A percentile compares a stretch with the other conserved stretches of the same genome.
Conservation (phyloP, 2,113 vertebrate genomes). For the Neodon shergylaensis region DNA sequence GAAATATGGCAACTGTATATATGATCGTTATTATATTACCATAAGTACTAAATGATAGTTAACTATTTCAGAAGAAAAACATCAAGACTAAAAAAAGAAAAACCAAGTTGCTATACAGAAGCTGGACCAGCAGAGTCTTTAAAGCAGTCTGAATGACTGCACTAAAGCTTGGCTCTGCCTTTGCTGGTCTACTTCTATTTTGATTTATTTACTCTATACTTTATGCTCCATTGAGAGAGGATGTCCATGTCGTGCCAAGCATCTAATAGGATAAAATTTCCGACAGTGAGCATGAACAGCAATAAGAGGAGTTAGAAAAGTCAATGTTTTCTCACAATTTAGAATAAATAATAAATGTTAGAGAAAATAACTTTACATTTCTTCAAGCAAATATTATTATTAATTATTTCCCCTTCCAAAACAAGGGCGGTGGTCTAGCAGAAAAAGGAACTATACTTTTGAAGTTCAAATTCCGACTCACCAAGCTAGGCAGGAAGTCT, state of each 20-base stretch:
- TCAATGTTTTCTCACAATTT: neutral
- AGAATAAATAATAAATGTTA: neutral
- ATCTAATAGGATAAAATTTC: neutral
- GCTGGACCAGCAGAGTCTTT: neutral
- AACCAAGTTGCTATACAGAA: neutral
- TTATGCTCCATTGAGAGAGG: neutral
- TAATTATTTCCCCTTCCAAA: neutral
- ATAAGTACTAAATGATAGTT: neutral
- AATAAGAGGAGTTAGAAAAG: neutral
- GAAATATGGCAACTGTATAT: neutral
- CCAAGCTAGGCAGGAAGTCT: neutral
- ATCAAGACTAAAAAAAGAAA: neutral
- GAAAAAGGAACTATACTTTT: neutral
- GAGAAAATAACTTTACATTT: slow-evolving; percentile 12
- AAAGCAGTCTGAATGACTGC: neutral
- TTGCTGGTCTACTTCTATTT: neutral
- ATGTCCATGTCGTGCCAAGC: neutral
- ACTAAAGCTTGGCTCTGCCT: neutral
- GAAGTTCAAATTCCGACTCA: neutral
- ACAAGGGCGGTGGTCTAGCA: neutral
- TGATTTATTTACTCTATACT: neutral
- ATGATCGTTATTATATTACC: neutral
- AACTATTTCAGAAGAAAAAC: slow-evolving; percentile 24
- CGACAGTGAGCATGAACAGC: neutral
- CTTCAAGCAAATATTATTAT: neutral